Evolutionary conservation across 2,113 vertebrate genomes (phyloP).

Genomic region (Myotis davidii): DNA sequence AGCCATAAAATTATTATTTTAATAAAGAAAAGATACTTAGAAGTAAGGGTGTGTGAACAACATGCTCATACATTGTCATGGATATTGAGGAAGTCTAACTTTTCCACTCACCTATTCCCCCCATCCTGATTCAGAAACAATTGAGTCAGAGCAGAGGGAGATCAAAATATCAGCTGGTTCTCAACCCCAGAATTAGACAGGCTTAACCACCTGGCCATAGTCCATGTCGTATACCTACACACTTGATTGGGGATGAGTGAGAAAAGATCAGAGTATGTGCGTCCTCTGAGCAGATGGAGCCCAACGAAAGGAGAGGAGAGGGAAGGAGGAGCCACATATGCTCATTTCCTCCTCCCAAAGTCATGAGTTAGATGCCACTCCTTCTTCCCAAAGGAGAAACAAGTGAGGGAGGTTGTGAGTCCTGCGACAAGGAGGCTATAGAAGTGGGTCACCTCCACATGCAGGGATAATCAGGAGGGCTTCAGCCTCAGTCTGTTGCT

Average conservation of each 20-base stretch:
- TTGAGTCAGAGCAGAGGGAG: background rate
- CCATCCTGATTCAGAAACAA: background rate
- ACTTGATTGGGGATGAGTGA: background rate
- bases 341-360: background rate
- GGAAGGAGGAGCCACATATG: background rate
- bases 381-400: background rate
- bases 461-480: background rate
- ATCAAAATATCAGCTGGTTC: background rate
- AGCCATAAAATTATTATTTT: background rate
- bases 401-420: background rate
- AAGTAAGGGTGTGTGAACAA: background rate
- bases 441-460: background rate
- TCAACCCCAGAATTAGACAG: background rate
- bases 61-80: background rate
- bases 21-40: background rate
- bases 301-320: background rate
- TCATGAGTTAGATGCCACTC: background rate
- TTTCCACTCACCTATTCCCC: background rate
- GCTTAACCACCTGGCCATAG: background rate
- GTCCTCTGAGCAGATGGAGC: background rate
- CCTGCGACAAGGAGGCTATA: too few relatives aligned
- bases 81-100: background rate
- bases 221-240: background rate
- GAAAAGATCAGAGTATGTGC: background rate
- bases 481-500: background rate